Base-by-base conservation (phyloP, 1,140 invertebrate genomes). In the Leptopilina clavipes region DNA sequence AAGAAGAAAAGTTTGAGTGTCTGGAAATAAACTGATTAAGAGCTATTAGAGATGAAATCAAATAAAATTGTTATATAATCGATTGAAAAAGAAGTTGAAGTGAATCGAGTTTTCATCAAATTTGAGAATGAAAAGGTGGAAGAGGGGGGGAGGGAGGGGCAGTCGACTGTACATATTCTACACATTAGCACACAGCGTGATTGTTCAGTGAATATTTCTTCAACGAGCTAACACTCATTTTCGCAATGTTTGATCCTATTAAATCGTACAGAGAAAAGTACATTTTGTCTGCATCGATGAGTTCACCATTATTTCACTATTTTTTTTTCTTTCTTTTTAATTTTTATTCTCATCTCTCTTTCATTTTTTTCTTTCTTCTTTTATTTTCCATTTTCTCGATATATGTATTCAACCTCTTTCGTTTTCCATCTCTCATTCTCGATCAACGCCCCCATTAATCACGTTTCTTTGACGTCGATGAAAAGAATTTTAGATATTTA, bases 201-300 rank as follows among this genome's bases (percentile, higher is more conserved):
- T 65, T 65, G 59, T 65, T 65, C 59, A 65, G 59, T 65, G 59
- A 78, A 76, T 78, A 81, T 74, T 77, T 79, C 59, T 59, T 43
- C 31, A 17, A 44, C 59, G 76, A 65, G 78, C 76, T 80, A 83
- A 81, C 80, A 79, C 77, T 80, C 73, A 70, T 83, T 31, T 75
- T 75, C 44, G 70, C 76, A 73, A 78, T 82, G 73, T 80, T 79
- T 81, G 80, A 81, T 83, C 77, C 73, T 77, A 78, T 81, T 65
- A 65, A 65, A 70, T 76, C 77, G 72, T 79, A 59, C 44, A 17
- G 71, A 6, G 48, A n/a, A 65, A 74, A 25, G 74, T 52, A 71
- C 70, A 75, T 65, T 75, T 71, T 19, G 65, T 40, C 65, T 17
- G 31, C 48, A 70, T 75, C 70, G 37, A 65, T 43, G 44, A 22